These are phyloP conservation scores for Cinara cedri DNA, from an alignment of 2,888 invertebrate species.

Conservation along the genomic window DNA sequence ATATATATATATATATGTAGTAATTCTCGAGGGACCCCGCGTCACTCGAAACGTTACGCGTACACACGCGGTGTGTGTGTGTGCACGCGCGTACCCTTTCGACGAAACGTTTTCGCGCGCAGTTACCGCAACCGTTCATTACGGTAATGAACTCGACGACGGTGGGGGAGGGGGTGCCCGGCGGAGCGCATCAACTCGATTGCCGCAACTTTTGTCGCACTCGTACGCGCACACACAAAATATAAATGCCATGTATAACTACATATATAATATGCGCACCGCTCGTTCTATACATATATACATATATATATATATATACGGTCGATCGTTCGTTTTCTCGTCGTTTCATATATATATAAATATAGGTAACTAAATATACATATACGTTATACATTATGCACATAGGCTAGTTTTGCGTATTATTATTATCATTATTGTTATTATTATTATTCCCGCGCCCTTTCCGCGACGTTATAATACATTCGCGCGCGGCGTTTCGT, in stretches of 20 bases:
- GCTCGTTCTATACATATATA: neutral
- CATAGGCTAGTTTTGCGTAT: no score
- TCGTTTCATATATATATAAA: no score
- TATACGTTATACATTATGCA: conserved; percentile 7
- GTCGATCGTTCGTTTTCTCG: no score
- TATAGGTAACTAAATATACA: neutral
- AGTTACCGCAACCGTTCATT: conserved; percentile 28
- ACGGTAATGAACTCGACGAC: conserved; percentile 31
- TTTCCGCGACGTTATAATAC: neutral
- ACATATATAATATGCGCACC: neutral
- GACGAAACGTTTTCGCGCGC: conserved; percentile 26
- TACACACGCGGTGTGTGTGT: no score
- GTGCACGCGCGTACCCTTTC: no score
- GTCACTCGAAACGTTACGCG: no score
- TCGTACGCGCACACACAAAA: neutral
- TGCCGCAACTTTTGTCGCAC: conserved; percentile 14
- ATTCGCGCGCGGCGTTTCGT: neutral
- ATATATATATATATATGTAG: neutral
- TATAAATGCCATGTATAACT: neutral
- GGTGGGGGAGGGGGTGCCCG: neutral
- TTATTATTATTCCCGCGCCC: neutral
- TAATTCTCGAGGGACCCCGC: conserved; percentile 32
- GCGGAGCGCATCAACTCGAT: conserved; percentile 3
- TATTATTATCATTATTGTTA: no score
- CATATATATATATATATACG: neutral